Evolutionary conservation across 1,140 invertebrate species (phyloP), one percentile per base, ranked within the genome.

Genomic region (Drosophila sucinea): DNA sequence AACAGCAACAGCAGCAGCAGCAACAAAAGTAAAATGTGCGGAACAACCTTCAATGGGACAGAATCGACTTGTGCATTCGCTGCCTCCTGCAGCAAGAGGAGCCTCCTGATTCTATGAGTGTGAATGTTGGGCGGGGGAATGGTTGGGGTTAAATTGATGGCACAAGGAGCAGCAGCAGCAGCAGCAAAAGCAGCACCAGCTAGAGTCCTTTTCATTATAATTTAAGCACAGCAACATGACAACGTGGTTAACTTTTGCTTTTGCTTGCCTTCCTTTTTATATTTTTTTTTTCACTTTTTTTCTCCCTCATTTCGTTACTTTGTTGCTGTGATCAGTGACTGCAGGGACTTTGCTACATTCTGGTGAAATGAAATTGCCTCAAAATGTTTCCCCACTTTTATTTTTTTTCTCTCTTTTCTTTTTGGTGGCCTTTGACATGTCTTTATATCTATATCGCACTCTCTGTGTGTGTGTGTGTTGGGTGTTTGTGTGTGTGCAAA

Each of bases 171-270:
- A 51, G 6, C 23, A 51, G 23, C 74, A 82, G 41, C 47, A 76
- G 63, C 77, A 81, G 17, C 17, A 17, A 17, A 17, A 51, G 6
- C 23, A 82, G 41, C 47, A 76, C 60, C 77, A 81, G 68, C 81
- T 71, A 75, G 81, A 87, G 84, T 84, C 84, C 84, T 89, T 87
- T 86, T 89, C 85, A 89, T 89, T 89, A 89, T 89, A 89, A 89
- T 89, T 89, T 89, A 89, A 89, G 84, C 85, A 89, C 74, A 74
- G 82, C 79, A 79, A 89, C 84, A 87, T 87, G 84, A 84, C 84
- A 87, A 89, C 84, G 77, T 84, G 84, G 84, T 89, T 89, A 89
- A 89, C 84, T 84, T 87, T 89, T 90, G 64, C 77, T 86, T 87
- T 80, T 77, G 17, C 64, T 27, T 32, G 32, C 44, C 35, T 30